These are phyloP conservation scores for roundworm (Caenorhabditis elegans) DNA, from an alignment of 1,140 invertebrate genomes.

Conservation along the genomic window WBcel235 BX284606.5:14999001-14999500, in stretches of 20 bases:
- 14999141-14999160: background rate
- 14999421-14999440: too few relatives aligned
- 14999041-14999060: constrained; percentile 21
- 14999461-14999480: too few relatives aligned
- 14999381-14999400: too few relatives aligned
- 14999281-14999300: background rate
- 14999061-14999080: constrained; percentile 7
- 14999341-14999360: too few relatives aligned
- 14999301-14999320: constrained; percentile 3
- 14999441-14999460: too few relatives aligned
- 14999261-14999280: background rate
- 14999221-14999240: background rate
- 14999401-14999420: too few relatives aligned
- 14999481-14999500: too few relatives aligned
- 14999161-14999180: too few relatives aligned
- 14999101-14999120: constrained; percentile 7
- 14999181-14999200: background rate
- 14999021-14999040: constrained; percentile 15
- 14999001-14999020: background rate
- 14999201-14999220: background rate
- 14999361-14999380: too few relatives aligned
- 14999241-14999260: background rate
- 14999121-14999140: background rate
- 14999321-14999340: too few relatives aligned
- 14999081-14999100: constrained; percentile 28